phyloP scores from a whole-genome alignment of 1,140 invertebrate species.

The Palaemon carinicauda region DNA sequence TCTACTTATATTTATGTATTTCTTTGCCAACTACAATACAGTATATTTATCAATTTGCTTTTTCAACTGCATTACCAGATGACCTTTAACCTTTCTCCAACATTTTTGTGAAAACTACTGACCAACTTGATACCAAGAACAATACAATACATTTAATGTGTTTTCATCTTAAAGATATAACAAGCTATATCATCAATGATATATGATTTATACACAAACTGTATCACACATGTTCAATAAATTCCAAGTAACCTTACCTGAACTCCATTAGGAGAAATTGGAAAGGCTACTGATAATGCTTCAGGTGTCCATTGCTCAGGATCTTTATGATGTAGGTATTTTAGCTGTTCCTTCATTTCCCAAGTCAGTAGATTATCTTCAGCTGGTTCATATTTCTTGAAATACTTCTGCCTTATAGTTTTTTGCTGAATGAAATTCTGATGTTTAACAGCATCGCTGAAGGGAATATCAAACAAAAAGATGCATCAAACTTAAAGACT shows the following conservation, averaged over 20 bases:
- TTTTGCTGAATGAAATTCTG: neutral
- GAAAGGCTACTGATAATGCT: constrained; percentile 6
- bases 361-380: constrained; percentile 27
- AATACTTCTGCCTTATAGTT: constrained; percentile 26
- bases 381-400: neutral
- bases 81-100: too few relatives aligned
- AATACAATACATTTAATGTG: too few relatives aligned
- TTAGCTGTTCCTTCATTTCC: constrained; percentile 33
- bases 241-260: neutral
- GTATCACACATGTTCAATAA: neutral
- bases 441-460: constrained; percentile 8
- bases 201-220: neutral
- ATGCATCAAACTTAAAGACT: neutral
- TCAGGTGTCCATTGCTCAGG: constrained; percentile 23
- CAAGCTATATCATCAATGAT: too few relatives aligned
- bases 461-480: neutral
- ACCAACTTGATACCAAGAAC: too few relatives aligned
- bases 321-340: constrained; percentile 11
- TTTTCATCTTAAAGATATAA: too few relatives aligned
- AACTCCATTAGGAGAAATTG: constrained; percentile 28
- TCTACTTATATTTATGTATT: too few relatives aligned
- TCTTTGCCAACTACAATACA: too few relatives aligned
- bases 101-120: too few relatives aligned
- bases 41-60: too few relatives aligned
- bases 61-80: too few relatives aligned